Percentiles rank a stretch among this genome's conserved stretches.
Evolutionary conservation across 2,797 vertebrate genomes (phyloP).

Genomic region (Natrix natrix): DNA sequence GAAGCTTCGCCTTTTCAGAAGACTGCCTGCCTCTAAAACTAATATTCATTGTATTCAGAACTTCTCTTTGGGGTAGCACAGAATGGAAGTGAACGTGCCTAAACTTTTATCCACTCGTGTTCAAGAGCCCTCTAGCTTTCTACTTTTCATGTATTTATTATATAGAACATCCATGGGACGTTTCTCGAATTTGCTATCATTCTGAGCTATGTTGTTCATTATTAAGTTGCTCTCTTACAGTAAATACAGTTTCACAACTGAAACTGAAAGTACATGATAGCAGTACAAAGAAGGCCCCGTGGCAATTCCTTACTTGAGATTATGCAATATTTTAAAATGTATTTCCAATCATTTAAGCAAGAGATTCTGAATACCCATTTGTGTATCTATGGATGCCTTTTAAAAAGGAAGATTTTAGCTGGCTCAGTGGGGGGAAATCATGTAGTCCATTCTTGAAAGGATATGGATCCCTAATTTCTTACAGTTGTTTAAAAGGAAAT

Average conservation of each 20-base stretch:
- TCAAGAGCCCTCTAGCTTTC: neutral
- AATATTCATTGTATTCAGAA: neutral
- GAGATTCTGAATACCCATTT: neutral
- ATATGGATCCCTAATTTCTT: neutral
- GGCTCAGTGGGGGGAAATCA: neutral
- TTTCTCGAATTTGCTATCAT: neutral
- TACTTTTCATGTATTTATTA: neutral
- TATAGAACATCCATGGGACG: neutral
- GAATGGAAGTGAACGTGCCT: neutral
- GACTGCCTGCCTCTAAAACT: fast-evolving
- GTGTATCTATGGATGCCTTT: neutral
- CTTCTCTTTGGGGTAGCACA: neutral
- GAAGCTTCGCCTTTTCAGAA: neutral
- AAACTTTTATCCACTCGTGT: neutral
- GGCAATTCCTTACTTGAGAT: neutral
- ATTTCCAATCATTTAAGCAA: neutral
- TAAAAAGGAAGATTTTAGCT: neutral
- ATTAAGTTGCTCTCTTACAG: neutral
- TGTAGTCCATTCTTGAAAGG: neutral
- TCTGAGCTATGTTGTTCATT: neutral
- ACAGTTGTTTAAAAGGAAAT: neutral
- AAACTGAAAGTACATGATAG: neutral
- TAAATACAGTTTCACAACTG: neutral
- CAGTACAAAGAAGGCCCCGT: neutral
- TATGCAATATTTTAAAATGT: neutral